A percentile compares a stretch with the other conserved stretches of the same genome.
Evolutionary conservation across 2,888 invertebrate species (phyloP).

Genomic region (Anoplius nigerrimus): DNA sequence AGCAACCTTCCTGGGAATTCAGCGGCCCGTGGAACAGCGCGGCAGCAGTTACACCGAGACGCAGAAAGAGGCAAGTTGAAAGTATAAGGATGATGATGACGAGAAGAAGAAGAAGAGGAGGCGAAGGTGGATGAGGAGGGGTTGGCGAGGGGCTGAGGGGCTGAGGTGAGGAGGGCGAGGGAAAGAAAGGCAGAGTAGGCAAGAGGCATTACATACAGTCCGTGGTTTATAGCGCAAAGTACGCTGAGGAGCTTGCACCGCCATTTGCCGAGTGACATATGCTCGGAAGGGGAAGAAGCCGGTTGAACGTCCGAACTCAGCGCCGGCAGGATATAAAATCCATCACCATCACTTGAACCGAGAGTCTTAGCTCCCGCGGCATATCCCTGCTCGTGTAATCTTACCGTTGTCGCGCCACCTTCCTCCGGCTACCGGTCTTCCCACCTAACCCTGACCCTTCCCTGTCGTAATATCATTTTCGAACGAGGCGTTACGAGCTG

Average conservation of each 20-base stretch:
- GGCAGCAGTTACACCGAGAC: slow-evolving; percentile 12
- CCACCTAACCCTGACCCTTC: neutral
- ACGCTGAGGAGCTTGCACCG: slow-evolving; percentile 33
- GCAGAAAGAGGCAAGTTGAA: neutral
- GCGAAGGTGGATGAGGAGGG: slow-evolving; percentile 12
- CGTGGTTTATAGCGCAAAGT: slow-evolving; percentile 61
- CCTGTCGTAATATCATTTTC: neutral
- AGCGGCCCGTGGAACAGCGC: slow-evolving; percentile 29
- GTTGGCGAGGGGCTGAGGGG: slow-evolving; percentile 16
- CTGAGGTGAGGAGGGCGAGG: slow-evolving; percentile 16
- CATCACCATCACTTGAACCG: slow-evolving; percentile 37
- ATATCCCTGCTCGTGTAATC: neutral
- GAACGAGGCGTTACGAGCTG: neutral
- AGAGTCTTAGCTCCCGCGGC: slow-evolving; percentile 23
- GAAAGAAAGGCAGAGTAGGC: slow-evolving; percentile 15
- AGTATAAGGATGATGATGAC: slow-evolving; percentile 3
- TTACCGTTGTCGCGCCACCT: slow-evolving; percentile 19
- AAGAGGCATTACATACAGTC: slow-evolving; percentile 47
- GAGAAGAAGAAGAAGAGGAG: slow-evolving; percentile 14
- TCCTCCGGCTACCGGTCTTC: slow-evolving; percentile 29
- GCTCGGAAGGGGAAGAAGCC: slow-evolving; percentile 30
- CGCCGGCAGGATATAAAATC: slow-evolving; percentile 43
- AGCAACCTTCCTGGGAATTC: slow-evolving; percentile 52
- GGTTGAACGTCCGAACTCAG: slow-evolving; percentile 35
- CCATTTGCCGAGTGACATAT: slow-evolving; percentile 54